Conservation (phyloP, 2,113 vertebrate genomes). For the Atlantisia rogersi region DNA sequence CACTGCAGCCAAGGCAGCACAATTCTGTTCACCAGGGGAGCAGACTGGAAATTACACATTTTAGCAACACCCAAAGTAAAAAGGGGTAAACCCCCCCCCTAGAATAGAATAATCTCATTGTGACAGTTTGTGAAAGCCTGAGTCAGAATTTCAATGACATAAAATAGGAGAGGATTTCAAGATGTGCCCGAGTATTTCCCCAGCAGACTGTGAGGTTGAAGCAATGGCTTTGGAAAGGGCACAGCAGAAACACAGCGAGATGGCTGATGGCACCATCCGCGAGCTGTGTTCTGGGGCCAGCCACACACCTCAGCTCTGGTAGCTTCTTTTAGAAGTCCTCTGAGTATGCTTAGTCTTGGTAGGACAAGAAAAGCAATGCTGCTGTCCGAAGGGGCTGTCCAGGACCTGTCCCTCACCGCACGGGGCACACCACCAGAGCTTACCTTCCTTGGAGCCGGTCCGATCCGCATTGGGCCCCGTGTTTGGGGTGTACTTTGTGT, state of each 20-base stretch:
- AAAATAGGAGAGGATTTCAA: not conserved
- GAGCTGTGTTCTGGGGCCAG: not conserved
- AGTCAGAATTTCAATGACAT: not conserved
- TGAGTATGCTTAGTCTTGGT: not conserved
- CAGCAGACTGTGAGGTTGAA: not conserved
- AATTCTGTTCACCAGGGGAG: not conserved
- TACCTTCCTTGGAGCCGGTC: conserved; percentile 94
- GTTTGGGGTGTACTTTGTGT: conserved; percentile 97
- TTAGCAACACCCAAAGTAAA: not conserved
- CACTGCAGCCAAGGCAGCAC: not conserved
- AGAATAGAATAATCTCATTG: not conserved
- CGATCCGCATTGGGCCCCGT: conserved; percentile 92
- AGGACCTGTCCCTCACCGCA: accelerated
- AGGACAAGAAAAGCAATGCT: accelerated
- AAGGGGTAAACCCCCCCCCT: not conserved
- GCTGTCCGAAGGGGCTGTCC: accelerated
- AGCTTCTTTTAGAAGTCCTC: not conserved
- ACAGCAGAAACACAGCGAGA: not conserved
- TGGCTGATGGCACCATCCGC: not conserved
- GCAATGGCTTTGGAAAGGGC: not conserved
- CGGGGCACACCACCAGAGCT: not conserved
- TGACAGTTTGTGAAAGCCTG: not conserved
- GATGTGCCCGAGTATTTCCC: not conserved
- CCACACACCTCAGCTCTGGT: accelerated
- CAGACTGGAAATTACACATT: not conserved